Evolutionary conservation across 2,888 invertebrate genomes (phyloP).

Genomic region (Cataglyphis rosenhaueri): DNA sequence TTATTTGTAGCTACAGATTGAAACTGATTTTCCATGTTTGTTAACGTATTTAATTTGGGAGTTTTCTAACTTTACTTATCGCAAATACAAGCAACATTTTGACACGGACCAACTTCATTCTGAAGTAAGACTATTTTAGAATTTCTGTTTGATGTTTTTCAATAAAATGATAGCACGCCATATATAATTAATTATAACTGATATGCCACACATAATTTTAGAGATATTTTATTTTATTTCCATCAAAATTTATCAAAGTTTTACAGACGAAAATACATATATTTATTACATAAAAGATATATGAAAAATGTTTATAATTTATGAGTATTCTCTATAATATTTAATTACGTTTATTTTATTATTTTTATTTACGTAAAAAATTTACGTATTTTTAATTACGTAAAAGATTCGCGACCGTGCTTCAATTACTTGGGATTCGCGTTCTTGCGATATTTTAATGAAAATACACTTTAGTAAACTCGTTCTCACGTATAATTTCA

Average conservation of each 20-base stretch:
- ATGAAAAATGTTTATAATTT: constrained; percentile 9
- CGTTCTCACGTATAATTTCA: constrained; percentile 16
- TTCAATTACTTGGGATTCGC: neutral
- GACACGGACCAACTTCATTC: neutral
- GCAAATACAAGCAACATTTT: neutral
- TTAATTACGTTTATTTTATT: neutral
- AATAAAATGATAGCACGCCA: neutral
- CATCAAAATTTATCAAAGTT: neutral
- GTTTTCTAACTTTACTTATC: constrained; percentile 35
- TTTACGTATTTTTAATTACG: neutral
- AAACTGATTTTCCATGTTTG: constrained; percentile 72
- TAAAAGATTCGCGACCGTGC: constrained; percentile 10
- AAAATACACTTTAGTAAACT: constrained; percentile 12
- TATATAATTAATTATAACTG: neutral
- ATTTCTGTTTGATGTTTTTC: neutral
- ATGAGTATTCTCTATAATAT: neutral
- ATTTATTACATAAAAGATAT: neutral
- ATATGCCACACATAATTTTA: neutral
- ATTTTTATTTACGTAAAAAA: too few species aligned
- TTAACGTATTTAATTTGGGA: constrained; percentile 28
- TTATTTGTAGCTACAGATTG: constrained; percentile 69
- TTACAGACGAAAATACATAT: neutral
- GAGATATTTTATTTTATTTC: neutral
- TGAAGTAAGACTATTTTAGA: neutral
- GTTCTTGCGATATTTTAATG: neutral